Conservation (phyloP, 2,797 vertebrate species). For the Crax fasciolata region DNA sequence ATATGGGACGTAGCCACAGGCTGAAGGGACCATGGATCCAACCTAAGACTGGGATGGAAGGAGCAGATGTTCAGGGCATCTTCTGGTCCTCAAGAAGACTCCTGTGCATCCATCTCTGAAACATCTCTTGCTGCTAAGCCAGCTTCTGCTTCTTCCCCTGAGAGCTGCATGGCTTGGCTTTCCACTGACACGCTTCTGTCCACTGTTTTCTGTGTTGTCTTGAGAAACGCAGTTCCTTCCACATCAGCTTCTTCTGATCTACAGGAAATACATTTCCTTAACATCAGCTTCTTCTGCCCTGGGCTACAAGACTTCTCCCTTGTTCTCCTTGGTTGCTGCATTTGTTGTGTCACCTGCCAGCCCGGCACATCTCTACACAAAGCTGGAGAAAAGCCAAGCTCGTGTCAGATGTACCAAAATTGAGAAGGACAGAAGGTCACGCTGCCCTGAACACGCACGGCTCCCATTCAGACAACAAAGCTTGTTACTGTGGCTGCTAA, state of each 20-base stretch:
- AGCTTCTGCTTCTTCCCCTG: background rate
- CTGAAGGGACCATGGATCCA: accelerated
- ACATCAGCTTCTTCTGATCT: background rate
- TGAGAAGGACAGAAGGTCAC: background rate
- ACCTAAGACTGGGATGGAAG: background rate
- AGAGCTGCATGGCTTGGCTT: background rate
- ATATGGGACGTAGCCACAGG: background rate
- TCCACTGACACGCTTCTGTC: background rate
- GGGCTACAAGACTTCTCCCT: background rate
- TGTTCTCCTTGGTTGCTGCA: background rate
- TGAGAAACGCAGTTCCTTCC: background rate
- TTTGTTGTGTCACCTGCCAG: slow-evolving; percentile 22
- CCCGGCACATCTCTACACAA: background rate
- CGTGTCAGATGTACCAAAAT: background rate
- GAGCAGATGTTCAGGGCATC: background rate
- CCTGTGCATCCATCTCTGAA: background rate
- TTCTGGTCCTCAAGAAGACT: background rate
- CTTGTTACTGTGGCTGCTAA: background rate
- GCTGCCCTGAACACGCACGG: background rate
- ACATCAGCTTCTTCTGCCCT: background rate
- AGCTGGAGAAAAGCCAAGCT: background rate
- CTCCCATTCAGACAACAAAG: background rate
- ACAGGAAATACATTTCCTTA: background rate
- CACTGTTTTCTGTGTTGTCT: background rate
- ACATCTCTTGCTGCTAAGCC: background rate